Base-by-base conservation (phyloP, 2,888 invertebrate species). In the Ceriagrion tenellum region DNA sequence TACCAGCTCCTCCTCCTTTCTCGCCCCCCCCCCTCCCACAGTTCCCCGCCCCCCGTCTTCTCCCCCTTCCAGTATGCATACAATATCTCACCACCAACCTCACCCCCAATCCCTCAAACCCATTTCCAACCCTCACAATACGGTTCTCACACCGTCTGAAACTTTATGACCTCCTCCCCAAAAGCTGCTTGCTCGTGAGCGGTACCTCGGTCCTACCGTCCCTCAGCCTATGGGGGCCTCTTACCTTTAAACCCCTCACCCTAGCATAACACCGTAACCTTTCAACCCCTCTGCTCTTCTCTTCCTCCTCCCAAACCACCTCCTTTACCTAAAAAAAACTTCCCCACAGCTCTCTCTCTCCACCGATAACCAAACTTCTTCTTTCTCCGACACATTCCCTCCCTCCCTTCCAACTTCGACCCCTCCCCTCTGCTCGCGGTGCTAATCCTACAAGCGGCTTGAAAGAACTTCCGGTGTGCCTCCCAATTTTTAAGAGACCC, bases 381-480 rank as follows among this genome's bases (percentile, higher is more conserved):
- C 35, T 81, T n/a, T 35, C 81, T 18, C 93, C 88, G 12, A 16
- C 23, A 20, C 40, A 40, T 12, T 40, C 47, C 47, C 47, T 8
- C 47, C 8, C 8, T 47, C 47, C 47, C 40, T 23, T 16, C 88
- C 88, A 23, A 40, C 81, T 81, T 88, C 20, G 10, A 23, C 8
- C 47, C 47, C 47, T 47, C 47, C 35, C 88, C n/a, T 40, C 55
- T 89, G 13, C 89, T 13, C n/a, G 89, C 63, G 91, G 69, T 93
- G 69, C 93, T 93, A 93, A 93, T 93, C 93, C 74, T 93, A 93
- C 93, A 93, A 93, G 93, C 40, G 69, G n/a, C 47, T 47, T 69
- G 93, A 93, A 93, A 93, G 93, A 93, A 93, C 93, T 69, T 93
- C 93, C 93, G 93, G 69, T 69, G 93, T 35, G 93, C 69, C 55